Percentiles rank a stretch among this genome's conserved stretches.
phyloP scores from a whole-genome alignment of 2,113 vertebrate species.

The Ammodramus savannarum region DNA sequence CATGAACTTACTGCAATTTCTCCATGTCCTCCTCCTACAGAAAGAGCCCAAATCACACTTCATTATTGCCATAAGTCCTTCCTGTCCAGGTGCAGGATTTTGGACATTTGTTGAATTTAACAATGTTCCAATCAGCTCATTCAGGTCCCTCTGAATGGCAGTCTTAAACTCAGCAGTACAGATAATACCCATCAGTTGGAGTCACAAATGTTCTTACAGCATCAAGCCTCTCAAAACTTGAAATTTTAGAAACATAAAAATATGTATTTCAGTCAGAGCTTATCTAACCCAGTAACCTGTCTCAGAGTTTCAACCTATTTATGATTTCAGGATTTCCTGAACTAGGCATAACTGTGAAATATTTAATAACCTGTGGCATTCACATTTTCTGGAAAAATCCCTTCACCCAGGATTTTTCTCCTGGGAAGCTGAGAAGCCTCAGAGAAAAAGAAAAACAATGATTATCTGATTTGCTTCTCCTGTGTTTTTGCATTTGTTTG shows the following conservation, averaged over 20 bases:
- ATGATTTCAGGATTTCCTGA: neutral
- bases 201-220: neutral
- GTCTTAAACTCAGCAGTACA: neutral
- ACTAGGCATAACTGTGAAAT: neutral
- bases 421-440: no score
- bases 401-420: no score
- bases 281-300: neutral
- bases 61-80: neutral
- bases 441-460: no score
- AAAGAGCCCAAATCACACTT: neutral
- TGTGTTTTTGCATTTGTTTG: no score
- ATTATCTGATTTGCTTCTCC: no score
- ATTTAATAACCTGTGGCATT: neutral
- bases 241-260: neutral
- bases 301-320: neutral
- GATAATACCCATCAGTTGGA: rapidly evolving
- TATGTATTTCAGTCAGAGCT: neutral
- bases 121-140: neutral
- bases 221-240: neutral
- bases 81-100: neutral
- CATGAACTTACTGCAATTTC: neutral
- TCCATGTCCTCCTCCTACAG: neutral
- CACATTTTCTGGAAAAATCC: no score
- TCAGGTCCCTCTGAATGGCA: neutral
- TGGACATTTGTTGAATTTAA: neutral